Percentiles rank a stretch among this genome's conserved stretches.
These are phyloP conservation scores for Alsophila aescularia DNA, from an alignment of 2,888 invertebrate species.

Conservation along the genomic window DNA sequence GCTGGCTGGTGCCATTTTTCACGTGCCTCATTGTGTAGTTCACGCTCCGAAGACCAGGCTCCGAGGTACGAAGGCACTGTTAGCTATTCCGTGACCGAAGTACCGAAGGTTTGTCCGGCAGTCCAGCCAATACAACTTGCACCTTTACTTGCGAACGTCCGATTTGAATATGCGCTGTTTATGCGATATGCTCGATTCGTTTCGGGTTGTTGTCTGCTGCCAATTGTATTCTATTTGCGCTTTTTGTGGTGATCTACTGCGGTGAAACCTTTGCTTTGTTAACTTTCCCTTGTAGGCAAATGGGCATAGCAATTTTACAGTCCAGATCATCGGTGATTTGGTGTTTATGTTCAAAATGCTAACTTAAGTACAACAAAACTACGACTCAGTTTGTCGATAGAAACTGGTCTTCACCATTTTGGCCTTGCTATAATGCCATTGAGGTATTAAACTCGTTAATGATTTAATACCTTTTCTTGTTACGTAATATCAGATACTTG, in stretches of 20 bases:
- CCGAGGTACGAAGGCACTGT: no score
- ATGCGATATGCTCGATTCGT: conserved; percentile 38
- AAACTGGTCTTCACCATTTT: no score
- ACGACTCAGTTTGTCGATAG: no score
- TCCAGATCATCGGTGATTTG: no score
- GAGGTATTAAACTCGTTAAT: no score
- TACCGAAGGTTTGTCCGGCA: conserved; percentile 56
- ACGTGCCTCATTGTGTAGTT: conserved; percentile 71
- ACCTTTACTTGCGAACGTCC: conserved; percentile 47
- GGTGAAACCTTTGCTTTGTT: conserved; percentile 13
- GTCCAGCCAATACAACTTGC: conserved; percentile 56
- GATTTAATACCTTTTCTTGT: conserved; percentile 6
- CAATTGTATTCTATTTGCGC: conserved; percentile 22
- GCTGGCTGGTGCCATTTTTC: conserved; percentile 67
- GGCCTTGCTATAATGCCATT: no score
- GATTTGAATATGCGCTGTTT: conserved; percentile 53
- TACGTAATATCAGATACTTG: conserved; percentile 34
- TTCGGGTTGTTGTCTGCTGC: conserved; percentile 30
- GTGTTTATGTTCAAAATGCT: no score
- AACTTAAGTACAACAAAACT: no score
- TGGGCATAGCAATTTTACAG: background rate
- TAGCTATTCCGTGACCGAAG: conserved; percentile 10
- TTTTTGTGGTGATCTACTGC: conserved; percentile 14
- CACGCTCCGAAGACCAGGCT: conserved; percentile 53
- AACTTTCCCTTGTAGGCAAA: conserved; percentile 8